Base-by-base conservation (phyloP, 2,888 invertebrate genomes). In the Erebia aethiops region DNA sequence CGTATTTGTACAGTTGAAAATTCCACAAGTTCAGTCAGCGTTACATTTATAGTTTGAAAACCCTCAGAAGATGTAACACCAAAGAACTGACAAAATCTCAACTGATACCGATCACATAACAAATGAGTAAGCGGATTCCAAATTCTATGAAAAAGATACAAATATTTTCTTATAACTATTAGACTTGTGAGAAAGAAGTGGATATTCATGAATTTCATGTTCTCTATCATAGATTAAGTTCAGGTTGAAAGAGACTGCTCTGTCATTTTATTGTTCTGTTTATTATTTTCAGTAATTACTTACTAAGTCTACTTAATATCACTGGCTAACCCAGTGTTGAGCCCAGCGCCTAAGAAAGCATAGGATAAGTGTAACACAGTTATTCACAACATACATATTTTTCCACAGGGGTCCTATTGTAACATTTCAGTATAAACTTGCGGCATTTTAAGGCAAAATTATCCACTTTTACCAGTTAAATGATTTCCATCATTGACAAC, bases 401-500 rank as follows among this genome's bases (percentile, higher is more conserved):
- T 14, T 57, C 14, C 7, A 35, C 1, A 26, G 2, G 1, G 35
- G 7, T 14, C 26, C n/a, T 60, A 8, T 41, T 58, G 26, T 58
- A 41, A 14, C 21, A 21, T 1, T 11, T 58, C 41, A 35, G 26
- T n/a, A 60, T 41, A 16, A 61, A 18, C 11, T 14, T 18, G 67
- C 70, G 71, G 75, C 74, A 74, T 65, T 65, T 77, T 78, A 76
- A 73, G 69, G 78, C 77, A 76, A 73, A 65, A 78, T 76, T 77
- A 75, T 70, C 73, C 75, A 84, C 85, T 86, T 87, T 87, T 86
- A 82, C 85, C 80, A 67, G 77, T 72, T 80, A 76, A 70, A 80
- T 87, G 84, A 88, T 88, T 89, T 89, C 86, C 90, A 91, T 89
- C 86, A 87, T 83, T 83, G 83, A 81, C 84, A 81, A 89, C 91